Conservation (phyloP, 2,797 vertebrate genomes). For the Cirrhinus mrigala region DNA sequence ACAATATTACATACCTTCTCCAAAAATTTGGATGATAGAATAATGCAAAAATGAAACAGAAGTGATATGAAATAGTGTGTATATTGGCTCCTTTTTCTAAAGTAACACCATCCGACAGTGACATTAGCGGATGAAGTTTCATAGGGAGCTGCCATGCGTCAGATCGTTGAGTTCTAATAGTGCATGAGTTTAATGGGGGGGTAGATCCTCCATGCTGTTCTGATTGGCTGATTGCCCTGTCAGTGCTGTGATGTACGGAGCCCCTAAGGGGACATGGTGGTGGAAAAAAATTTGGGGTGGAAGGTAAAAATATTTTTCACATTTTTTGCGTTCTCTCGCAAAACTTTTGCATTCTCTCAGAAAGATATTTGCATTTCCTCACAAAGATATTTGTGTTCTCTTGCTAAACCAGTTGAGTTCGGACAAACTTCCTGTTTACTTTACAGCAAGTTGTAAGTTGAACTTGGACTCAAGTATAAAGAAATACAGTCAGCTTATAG, state of each 20-base stretch:
- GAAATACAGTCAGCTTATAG: too few relatives aligned
- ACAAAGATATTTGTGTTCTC: too few relatives aligned
- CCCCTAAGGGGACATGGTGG: too few relatives aligned
- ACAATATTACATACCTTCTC: not conserved
- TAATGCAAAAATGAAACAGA: not conserved
- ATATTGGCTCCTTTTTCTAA: not conserved
- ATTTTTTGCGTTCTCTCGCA: too few relatives aligned
- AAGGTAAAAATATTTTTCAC: too few relatives aligned
- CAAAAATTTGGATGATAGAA: not conserved
- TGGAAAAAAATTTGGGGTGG: too few relatives aligned
- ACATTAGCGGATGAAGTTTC: not conserved
- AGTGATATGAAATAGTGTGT: conserved; percentile 4
- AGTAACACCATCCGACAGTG: not conserved
- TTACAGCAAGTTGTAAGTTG: too few relatives aligned
- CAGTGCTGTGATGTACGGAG: not conserved
- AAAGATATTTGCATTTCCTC: too few relatives aligned
- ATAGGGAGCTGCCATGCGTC: not conserved
- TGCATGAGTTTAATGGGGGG: not conserved
- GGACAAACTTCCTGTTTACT: too few relatives aligned
- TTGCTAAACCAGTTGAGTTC: too few relatives aligned
- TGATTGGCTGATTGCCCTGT: conserved; percentile 15
- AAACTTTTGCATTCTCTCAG: too few relatives aligned
- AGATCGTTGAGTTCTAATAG: conserved; percentile 6
- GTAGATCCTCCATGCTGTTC: not conserved
- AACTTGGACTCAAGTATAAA: too few relatives aligned